phyloP scores from a whole-genome alignment of 2,113 vertebrate genomes.

The Gymnarchus niloticus region DNA sequence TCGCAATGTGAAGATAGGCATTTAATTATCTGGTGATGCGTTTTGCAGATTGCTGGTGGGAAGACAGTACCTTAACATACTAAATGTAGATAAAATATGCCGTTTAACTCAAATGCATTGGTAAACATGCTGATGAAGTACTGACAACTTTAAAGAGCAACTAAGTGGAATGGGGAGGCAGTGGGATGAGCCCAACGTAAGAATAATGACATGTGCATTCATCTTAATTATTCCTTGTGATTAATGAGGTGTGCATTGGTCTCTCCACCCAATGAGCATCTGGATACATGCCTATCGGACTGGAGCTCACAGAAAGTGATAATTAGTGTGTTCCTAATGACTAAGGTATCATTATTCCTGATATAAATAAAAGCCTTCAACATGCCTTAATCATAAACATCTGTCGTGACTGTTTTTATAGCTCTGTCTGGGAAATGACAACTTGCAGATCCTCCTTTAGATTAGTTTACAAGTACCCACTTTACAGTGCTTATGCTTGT shows the following conservation, averaged over 20 bases:
- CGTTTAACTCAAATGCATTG: background rate
- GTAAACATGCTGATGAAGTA: background rate
- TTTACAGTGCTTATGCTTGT: background rate
- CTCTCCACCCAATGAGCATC: background rate
- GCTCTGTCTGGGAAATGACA: background rate
- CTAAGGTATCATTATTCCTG: background rate
- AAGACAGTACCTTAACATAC: too few relatives aligned
- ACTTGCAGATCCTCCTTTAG: background rate
- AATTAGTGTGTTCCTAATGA: constrained; percentile 2
- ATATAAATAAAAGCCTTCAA: background rate
- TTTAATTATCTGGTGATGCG: background rate
- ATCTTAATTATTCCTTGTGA: constrained; percentile 14
- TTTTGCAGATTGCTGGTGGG: background rate
- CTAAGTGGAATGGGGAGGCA: background rate
- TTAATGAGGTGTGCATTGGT: background rate
- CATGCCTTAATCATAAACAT: background rate
- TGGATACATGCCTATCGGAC: background rate
- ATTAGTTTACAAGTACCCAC: background rate
- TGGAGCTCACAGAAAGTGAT: background rate
- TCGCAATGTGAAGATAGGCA: background rate
- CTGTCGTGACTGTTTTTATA: background rate
- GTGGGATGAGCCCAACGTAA: background rate
- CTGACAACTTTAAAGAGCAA: background rate
- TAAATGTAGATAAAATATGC: background rate
- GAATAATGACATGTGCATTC: background rate